Percentiles rank a stretch among this genome's conserved stretches.
Evolutionary conservation across 2,797 vertebrate species (phyloP).

Genomic region (Gobio occitaniae): DNA sequence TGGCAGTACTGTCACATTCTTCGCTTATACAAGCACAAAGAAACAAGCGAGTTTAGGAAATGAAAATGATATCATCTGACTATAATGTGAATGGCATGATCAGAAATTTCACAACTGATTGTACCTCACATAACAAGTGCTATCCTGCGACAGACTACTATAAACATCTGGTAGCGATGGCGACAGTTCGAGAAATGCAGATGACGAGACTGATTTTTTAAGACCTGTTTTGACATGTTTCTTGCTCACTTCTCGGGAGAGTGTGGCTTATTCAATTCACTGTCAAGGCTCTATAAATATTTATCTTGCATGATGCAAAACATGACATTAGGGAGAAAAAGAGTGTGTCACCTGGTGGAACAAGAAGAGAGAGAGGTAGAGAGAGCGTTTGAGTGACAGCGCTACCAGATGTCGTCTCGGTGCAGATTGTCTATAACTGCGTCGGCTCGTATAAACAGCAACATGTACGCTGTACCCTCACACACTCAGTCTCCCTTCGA

Average conservation of each 20-base stretch:
- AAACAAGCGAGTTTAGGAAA: background rate
- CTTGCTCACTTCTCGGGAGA: conserved; percentile 42
- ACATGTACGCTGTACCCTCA: conserved; percentile 40
- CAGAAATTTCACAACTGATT: conserved; percentile 29
- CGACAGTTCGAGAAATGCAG: conserved; percentile 43
- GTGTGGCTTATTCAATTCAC: conserved; percentile 62
- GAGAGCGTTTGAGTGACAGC: conserved; percentile 59
- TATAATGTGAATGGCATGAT: background rate
- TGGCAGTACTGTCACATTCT: conserved; percentile 2
- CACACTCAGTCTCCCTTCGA: conserved; percentile 3
- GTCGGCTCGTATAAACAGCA: conserved; percentile 56
- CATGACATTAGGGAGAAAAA: conserved; percentile 63
- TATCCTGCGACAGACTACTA: conserved; percentile 11
- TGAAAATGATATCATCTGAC: conserved; percentile 12
- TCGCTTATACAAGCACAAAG: background rate
- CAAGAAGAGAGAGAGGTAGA: conserved; percentile 50
- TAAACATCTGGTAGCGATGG: conserved; percentile 38
- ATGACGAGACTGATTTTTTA: conserved; percentile 47
- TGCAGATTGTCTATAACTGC: conserved; percentile 56
- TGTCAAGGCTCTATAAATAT: conserved; percentile 66
- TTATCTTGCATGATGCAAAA: conserved; percentile 64
- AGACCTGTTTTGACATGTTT: conserved; percentile 55
- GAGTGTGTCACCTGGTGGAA: conserved; percentile 62
- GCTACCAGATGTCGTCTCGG: conserved; percentile 58
- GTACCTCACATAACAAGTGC: conserved; percentile 34